Percentiles rank a stretch among this genome's conserved stretches.
phyloP scores from a whole-genome alignment of 2,113 vertebrate genomes.

The Cyprichromis sp. region DNA sequence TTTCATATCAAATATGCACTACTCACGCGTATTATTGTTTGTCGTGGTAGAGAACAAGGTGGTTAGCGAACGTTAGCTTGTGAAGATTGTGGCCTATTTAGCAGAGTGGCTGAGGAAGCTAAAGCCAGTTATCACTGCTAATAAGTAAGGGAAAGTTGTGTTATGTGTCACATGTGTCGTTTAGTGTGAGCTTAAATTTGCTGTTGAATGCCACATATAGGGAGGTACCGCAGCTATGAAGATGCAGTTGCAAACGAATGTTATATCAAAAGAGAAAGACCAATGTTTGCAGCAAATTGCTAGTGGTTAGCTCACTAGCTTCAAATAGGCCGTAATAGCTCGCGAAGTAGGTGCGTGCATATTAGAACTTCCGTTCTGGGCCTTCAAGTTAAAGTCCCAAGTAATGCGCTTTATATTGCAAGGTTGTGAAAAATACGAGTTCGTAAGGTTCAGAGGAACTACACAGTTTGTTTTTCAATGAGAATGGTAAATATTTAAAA shows the following conservation, averaged over 20 bases:
- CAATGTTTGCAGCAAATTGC: slow-evolving; percentile 13
- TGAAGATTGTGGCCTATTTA: slow-evolving; percentile 33
- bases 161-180: not conserved
- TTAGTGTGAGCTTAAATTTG: not conserved
- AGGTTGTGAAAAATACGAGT: not conserved
- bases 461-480: not conserved
- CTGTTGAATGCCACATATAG: not conserved
- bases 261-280: not conserved
- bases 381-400: not conserved
- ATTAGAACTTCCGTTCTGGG: not conserved
- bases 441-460: not conserved
- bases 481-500: not conserved
- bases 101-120: slow-evolving; percentile 4
- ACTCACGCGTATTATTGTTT: not conserved
- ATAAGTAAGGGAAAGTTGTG: slow-evolving; percentile 20
- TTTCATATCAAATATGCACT: not conserved
- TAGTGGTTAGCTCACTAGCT: slow-evolving; percentile 16
- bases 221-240: not conserved
- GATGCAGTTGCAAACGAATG: not conserved
- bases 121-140: not conserved
- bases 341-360: not conserved
- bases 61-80: slow-evolving; percentile 20
- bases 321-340: slow-evolving; percentile 12
- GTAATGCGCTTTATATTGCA: too few species aligned
- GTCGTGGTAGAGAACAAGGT: not conserved